Conservation (phyloP, 2,888 invertebrate species). For the Hypena proboscidalis region DNA sequence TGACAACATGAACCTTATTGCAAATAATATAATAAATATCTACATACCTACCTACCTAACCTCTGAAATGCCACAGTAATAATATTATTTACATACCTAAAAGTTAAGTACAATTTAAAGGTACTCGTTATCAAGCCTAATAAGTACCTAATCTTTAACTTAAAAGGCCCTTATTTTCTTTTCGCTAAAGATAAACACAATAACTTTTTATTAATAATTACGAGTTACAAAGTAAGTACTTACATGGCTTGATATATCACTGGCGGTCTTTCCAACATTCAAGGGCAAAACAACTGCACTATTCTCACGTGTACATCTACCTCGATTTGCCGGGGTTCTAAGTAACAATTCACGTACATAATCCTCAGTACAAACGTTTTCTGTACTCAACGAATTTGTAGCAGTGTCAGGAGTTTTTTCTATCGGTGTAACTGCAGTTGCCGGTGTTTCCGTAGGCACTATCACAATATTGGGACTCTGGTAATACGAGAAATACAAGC, state of each 20-base stretch:
- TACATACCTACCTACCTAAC: no score
- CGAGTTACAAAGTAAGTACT: neutral
- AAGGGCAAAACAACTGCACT: neutral
- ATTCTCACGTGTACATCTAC: neutral
- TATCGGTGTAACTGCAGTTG: no score
- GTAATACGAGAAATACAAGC: slow-evolving; percentile 8
- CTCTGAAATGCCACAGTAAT: no score
- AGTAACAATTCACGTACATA: neutral
- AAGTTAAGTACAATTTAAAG: no score
- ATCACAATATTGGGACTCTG: slow-evolving; percentile 53
- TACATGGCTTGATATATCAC: slow-evolving; percentile 1
- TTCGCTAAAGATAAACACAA: no score
- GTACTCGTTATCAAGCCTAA: no score
- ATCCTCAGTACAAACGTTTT: neutral
- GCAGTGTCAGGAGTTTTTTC: neutral
- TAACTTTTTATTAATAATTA: no score
- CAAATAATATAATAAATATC: no score
- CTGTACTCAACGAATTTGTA: neutral
- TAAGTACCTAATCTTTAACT: no score
- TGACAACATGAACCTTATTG: no score
- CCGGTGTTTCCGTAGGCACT: slow-evolving; percentile 16
- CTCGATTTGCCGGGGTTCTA: neutral
- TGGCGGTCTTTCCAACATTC: neutral
- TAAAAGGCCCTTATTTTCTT: no score
- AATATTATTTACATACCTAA: no score